Conservation (phyloP, 2,888 invertebrate species). For the Sipha maydis region DNA sequence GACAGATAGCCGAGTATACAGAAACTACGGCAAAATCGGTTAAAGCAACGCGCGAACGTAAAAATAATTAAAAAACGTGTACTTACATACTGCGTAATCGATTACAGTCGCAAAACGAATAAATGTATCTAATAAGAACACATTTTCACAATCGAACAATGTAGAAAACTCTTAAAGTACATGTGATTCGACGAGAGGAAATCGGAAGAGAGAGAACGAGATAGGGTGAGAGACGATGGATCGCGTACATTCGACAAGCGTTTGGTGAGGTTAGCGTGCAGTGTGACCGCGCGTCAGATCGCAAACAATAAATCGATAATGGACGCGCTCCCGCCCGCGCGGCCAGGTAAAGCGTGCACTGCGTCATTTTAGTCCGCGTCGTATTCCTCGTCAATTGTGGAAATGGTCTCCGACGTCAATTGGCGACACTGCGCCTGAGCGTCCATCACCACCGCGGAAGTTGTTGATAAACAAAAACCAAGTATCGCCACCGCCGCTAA, state of each 20-base stretch:
- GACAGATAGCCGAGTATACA: background rate
- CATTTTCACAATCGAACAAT: constrained; percentile 53
- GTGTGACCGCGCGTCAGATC: constrained; percentile 47
- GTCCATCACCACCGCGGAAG: background rate
- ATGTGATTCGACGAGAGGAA: constrained; percentile 61
- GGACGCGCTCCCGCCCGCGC: background rate
- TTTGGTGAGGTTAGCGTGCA: constrained; percentile 55
- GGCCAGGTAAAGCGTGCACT: too few species aligned
- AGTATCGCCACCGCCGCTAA: background rate
- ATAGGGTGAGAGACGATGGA: constrained; percentile 39
- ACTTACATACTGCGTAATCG: constrained; percentile 49
- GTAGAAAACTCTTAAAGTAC: constrained; percentile 58
- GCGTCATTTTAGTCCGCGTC: too few species aligned
- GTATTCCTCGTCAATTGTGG: too few species aligned
- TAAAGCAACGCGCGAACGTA: background rate
- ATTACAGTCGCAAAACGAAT: constrained; percentile 51
- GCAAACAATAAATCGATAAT: constrained; percentile 42
- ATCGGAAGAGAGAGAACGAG: constrained; percentile 56
- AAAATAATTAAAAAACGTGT: constrained; percentile 59
- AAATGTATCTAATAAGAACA: constrained; percentile 54
- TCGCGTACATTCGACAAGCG: constrained; percentile 53
- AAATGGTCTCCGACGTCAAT: background rate
- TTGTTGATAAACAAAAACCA: constrained; percentile 54
- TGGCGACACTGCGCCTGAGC: constrained; percentile 39
- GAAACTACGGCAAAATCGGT: background rate